Percentiles rank a stretch among this genome's conserved stretches.
Conservation (phyloP, 2,113 vertebrate genomes). For the human region DNA sequence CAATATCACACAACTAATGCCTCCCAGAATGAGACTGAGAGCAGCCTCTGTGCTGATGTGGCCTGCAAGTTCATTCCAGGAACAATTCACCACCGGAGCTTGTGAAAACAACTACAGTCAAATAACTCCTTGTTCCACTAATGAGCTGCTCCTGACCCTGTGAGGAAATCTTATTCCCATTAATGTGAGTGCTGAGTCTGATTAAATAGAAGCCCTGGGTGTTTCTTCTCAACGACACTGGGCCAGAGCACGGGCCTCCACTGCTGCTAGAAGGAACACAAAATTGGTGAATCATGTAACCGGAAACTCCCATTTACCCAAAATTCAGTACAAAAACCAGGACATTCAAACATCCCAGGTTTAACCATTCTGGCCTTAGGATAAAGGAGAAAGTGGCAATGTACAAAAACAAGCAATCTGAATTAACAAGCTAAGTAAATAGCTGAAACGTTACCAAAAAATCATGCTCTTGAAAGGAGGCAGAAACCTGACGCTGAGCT, state of each 20-base stretch:
- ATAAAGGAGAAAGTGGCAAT: constrained; percentile 48
- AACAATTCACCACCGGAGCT: background rate
- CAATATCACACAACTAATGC: background rate
- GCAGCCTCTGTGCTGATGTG: background rate
- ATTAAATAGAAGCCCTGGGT: constrained; percentile 33
- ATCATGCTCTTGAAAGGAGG: constrained; percentile 1
- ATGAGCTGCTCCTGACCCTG: constrained; percentile 45
- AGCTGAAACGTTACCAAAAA: constrained; percentile 40
- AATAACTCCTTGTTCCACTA: constrained; percentile 19
- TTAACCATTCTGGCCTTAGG: background rate
- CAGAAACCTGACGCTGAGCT: constrained; percentile 32
- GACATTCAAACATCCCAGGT: background rate
- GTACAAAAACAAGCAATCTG: constrained; percentile 38
- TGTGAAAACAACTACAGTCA: background rate
- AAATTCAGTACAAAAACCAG: background rate
- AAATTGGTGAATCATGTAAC: background rate
- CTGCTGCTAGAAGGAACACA: background rate
- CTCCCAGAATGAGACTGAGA: background rate
- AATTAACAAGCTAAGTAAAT: constrained; percentile 69
- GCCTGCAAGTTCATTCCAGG: background rate
- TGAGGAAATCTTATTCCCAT: constrained; percentile 12
- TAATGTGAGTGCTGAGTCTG: constrained; percentile 40
- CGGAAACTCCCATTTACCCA: background rate
- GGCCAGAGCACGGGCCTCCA: background rate
- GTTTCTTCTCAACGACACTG: constrained; percentile 56